phyloP scores from a whole-genome alignment of 2,888 invertebrate species.

The Lycophotia porphyrea region DNA sequence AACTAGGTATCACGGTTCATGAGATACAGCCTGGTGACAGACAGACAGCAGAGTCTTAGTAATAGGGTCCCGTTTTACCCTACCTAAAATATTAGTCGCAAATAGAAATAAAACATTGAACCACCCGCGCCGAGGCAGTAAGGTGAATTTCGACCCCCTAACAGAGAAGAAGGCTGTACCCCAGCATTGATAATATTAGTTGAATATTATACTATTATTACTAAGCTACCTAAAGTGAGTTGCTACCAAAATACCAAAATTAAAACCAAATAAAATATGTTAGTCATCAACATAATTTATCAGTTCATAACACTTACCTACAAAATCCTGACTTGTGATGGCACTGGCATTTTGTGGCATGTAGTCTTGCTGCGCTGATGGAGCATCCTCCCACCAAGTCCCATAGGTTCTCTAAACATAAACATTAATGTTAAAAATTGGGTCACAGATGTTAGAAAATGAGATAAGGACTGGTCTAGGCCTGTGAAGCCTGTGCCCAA shows the following conservation, averaged over 20 bases:
- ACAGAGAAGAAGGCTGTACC: background rate
- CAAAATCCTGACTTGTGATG: slow-evolving; percentile 94
- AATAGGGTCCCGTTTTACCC: too few species aligned
- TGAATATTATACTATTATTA: background rate
- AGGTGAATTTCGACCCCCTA: background rate
- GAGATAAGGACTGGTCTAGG: too few species aligned
- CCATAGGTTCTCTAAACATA: slow-evolving; percentile 94
- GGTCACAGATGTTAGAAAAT: background rate
- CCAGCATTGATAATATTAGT: background rate
- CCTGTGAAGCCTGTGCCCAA: background rate
- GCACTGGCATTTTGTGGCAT: slow-evolving; percentile 93
- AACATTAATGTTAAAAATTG: background rate
- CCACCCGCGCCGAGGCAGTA: background rate
- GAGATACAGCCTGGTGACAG: too few species aligned
- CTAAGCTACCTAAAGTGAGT: background rate
- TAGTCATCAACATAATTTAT: background rate
- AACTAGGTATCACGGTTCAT: too few species aligned
- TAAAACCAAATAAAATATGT: background rate
- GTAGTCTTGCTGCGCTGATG: slow-evolving; percentile 92
- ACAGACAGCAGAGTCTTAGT: too few species aligned
- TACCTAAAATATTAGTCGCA: too few species aligned
- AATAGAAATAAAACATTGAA: background rate
- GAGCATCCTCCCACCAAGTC: slow-evolving; percentile 95
- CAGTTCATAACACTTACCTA: slow-evolving; percentile 89
- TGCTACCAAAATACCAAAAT: background rate